Base-by-base conservation (phyloP, 1,140 invertebrate genomes). In the Hyphantria cunea region DNA sequence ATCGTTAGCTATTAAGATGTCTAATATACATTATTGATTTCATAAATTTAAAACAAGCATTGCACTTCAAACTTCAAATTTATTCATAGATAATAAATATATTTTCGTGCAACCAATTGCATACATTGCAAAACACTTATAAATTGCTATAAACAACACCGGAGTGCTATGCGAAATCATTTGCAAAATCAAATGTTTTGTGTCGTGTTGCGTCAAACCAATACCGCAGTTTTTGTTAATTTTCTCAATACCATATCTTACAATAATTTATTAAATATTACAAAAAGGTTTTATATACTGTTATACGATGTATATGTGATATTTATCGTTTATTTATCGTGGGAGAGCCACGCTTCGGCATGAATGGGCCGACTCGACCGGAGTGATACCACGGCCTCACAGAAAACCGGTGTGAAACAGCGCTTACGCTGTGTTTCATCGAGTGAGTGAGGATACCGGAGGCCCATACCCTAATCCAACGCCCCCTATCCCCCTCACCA, bases 21-120 rank as follows among this genome's bases (percentile, higher is more conserved):
- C 17, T 25, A 25, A 1, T 25, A 25, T 25, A 5, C 17, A 25
- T 25, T 3, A 25, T 1, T 25, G 5, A 25, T 25, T 25, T 25
- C 1, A 25, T 25, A 25, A 25, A 25, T 25, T 25, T 37, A 37
- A 37, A 37, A 10, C 34, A 37, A 8, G 34, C 8, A 8, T 14
- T 8, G 25, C n/a, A 50, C 49, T 14, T 32, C 17, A 32, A n/a
- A 44, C 5, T 25, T 25, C n/a, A 56, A 25, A 48, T 56, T 48
- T 56, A 56, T 56, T 56, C 54, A 50, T 51, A 44, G 56, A 34
- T 51, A 50, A 48, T 63, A 25, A 63, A 63, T 63, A 48, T 63
- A 63, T 49, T 48, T 33, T 42, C 56, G 42, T 66, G 56, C 42
- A 60, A 55, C 55, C 32, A 42, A 60, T 59, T 42, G 54, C 41